These are phyloP conservation scores for Dendrolimus punctatus DNA, from an alignment of 1,140 invertebrate genomes.

Conservation along the genomic window DNA sequence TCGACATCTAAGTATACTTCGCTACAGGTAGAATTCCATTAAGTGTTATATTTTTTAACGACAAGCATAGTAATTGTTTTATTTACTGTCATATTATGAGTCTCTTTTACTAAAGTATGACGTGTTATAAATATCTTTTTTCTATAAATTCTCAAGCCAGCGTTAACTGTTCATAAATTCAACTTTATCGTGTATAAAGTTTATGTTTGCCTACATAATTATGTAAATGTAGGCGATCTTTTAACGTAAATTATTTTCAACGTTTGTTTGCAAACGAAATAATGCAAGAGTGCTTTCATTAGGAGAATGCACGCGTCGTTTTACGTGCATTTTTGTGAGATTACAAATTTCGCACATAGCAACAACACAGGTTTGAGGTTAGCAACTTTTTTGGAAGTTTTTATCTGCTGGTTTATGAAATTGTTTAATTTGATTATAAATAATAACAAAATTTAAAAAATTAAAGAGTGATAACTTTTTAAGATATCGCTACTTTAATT, in stretches of 20 bases:
- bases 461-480: no score
- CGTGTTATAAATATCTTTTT: constrained; percentile 9
- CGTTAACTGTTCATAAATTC: constrained; percentile 55
- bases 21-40: no score
- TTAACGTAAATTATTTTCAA: constrained; percentile 56
- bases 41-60: no score
- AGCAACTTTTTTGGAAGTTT: no score
- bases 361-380: no score
- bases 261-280: constrained; percentile 45
- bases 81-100: no score
- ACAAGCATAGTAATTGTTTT: no score
- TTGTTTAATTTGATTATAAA: no score
- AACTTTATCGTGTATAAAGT: constrained; percentile 59
- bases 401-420: no score
- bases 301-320: constrained; percentile 32
- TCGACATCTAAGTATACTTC: no score
- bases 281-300: constrained; percentile 43
- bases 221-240: constrained; percentile 53
- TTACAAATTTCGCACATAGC: constrained; percentile 23
- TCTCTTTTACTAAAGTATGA: background rate
- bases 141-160: constrained; percentile 40
- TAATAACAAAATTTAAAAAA: no score
- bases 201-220: constrained; percentile 62
- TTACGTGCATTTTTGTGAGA: constrained; percentile 33
- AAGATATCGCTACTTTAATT: no score